Evolutionary conservation across 2,113 vertebrate species (phyloP).

Genomic region (Pedionomus torquatus): DNA sequence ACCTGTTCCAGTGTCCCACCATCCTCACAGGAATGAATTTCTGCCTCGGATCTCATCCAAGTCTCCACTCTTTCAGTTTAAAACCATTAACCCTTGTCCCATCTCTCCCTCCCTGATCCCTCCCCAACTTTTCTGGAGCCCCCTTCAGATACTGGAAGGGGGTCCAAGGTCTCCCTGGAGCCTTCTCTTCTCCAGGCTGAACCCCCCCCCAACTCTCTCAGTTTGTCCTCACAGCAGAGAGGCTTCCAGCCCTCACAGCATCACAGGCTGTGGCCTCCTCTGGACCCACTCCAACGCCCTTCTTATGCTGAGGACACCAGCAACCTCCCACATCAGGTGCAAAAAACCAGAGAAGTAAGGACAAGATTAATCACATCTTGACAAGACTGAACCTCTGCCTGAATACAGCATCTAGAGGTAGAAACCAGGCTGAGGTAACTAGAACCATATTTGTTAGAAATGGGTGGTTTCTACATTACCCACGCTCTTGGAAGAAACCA

Average conservation of each 20-base stretch:
- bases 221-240: not conserved
- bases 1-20: not conserved
- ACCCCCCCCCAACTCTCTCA: not conserved
- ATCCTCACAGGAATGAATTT: not conserved
- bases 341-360: not conserved
- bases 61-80: not conserved
- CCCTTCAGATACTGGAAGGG: not conserved
- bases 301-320: not conserved
- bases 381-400: not conserved
- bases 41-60: not conserved
- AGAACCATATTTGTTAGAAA: not conserved
- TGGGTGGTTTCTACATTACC: not conserved
- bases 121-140: not conserved
- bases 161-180: not conserved
- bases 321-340: not conserved
- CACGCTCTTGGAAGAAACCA: rapidly evolving
- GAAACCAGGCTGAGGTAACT: not conserved
- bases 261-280: not conserved
- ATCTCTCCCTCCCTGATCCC: not conserved
- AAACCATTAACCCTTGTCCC: not conserved
- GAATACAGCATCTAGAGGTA: not conserved
- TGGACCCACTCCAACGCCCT: not conserved
- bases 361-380: not conserved
- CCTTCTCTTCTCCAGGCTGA: not conserved
- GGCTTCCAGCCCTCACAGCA: not conserved